Base-by-base conservation (phyloP, 2,888 invertebrate species). In the Parnassius orleans region DNA sequence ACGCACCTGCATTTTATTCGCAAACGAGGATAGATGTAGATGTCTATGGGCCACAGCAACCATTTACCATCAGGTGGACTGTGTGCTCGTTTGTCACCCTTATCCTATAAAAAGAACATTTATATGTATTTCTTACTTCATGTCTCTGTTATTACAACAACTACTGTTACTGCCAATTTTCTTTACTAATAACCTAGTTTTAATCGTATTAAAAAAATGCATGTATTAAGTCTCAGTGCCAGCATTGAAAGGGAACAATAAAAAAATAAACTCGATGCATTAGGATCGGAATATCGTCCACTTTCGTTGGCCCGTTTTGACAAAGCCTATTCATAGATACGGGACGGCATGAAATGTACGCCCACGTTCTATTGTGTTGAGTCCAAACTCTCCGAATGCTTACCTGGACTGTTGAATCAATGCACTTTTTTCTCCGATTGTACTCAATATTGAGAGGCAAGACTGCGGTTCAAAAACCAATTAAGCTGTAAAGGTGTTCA, bases 381-480 rank as follows among this genome's bases (percentile, higher is more conserved):
- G 19, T 60, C 65, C 47, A 47, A 58, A 42, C 55, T 53, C 60
- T 46, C 62, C 55, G 57, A 61, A 64, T 63, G 60, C 69, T 70
- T 80, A 80, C 79, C 79, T 80, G 78, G 66, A 61, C 68, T 66
- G 69, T 48, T 53, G 53, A 53, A 15, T 53, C 42, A 42, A 71
- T 70, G 56, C 66, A 71, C 66, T 73, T 75, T 70, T 75, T 74
- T 67, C 61, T 62, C 64, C 60, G 66, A 69, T 71, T 69, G 66
- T 69, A 63, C 67, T 68, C 68, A 78, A 79, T 83, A 72, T 48
- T 48, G 73, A 53, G 53, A 71, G 61, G 57, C 56, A 56, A 57
- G 65, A 64, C 62, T 68, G 73, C 72, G 79, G 78, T 82, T 84
- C 79, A 78, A 81, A 85, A 84, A 81, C 80, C 83, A 84, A 86